Base-by-base conservation (phyloP, 2,797 vertebrate species). In the Hyperoplus lanceolatus region DNA sequence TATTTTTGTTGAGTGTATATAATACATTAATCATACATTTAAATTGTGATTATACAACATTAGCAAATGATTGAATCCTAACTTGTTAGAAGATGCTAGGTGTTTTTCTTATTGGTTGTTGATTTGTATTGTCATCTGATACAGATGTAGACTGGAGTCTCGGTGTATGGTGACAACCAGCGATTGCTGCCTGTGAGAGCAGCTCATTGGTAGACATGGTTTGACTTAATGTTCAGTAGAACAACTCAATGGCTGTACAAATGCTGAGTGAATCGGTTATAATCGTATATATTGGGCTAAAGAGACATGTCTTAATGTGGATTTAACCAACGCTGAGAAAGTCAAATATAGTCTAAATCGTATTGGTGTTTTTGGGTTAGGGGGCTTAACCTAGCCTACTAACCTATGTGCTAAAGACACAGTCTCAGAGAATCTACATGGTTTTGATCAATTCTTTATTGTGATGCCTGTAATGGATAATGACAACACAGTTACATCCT, bases 261-360 rank as follows among this genome's bases (percentile, higher is more conserved):
- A n/a, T 12, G 8, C 54, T 51, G 11, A 65, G 41, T 54, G 2
- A 55, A 36, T 49, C 21, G 68, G n/a, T 73, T 53, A 65, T 61
- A 36, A 51, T 46, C 53, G 2, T 56, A 21, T 50, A 14, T 55
- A 39, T 29, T 29, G 29, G 16, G 54, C 15, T 41, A 36, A 64
- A 74, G 51, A 59, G 2, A 39, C 6, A 8, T 46, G 2, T 41
- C 38, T 72, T 48, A 60, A 62, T 39, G 45, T 49, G 14, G n/a
- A 18, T 75, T 49, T 38, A 56, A 66, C 48, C 66, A 61, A 50
- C n/a, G 39, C 57, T 57, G 61, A 75, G 71, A 67, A 53, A 41
- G 60, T 75, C 70, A 73, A 53, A 68, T 80, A 53, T 55, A 76
- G 38, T 54, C 50, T 38, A 75, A 56, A 55, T 76, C 70, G 36